Evolutionary conservation across 2,888 invertebrate species (phyloP), one percentile per base, ranked within the genome.

Genomic region (Portevinia maculata): DNA sequence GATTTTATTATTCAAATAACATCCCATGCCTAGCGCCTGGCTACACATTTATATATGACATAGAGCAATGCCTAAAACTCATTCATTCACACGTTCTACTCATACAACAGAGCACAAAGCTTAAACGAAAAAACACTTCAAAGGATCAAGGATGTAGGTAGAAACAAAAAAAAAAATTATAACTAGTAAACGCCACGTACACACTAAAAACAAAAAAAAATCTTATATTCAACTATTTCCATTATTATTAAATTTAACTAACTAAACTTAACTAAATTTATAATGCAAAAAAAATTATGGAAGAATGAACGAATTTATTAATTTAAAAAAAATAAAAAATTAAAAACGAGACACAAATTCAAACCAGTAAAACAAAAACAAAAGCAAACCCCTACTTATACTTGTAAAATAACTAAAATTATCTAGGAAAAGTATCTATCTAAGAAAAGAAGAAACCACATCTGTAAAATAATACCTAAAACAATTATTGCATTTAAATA

Each of bases 251-350:
- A 75, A 75, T 59, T 67, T 52, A 75, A 67, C 48, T 74, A 78
- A 59, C 73, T 70, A 70, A 52, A 55, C 53, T 21, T 69, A 74
- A 79, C 24, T 79, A 67, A 73, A 79, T 71, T 70, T 64, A 64
- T 64, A 69, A 59, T 30, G 39, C 46, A 74, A 59, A 52, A 52
- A 41, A 32, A 50, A 65, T 70, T 76, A 55, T 75, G 57, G 50
- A 83, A 83, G 76, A 83, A 83, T 83, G 83, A 83, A 83, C 83
- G 83, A 83, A 83, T 83, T 83, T 83, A 83, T 83, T 73, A 83
- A 83, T 78, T 83, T 83, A 83, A 83, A 65, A 70, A n/a, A 39
- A 59, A 64, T 57, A 46, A 76, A 50, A 44, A 67, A 24, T 64
- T n/a, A 39, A 32, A 32, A 39, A 39, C 39, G 50, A 53, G 44